phyloP scores from a whole-genome alignment of 2,797 vertebrate genomes.

The Gephyroberyx darwinii region DNA sequence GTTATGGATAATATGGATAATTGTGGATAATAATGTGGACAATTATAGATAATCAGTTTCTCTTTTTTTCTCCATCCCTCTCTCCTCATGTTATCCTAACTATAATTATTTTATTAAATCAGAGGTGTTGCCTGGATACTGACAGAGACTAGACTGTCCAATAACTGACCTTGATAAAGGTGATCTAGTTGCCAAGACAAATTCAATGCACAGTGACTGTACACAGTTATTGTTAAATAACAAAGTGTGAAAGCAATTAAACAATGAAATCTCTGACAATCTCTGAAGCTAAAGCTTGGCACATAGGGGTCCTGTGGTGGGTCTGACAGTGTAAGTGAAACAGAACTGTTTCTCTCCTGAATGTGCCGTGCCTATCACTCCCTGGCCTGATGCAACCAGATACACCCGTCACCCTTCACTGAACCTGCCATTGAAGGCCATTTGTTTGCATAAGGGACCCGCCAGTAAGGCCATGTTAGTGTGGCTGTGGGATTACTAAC shows the following conservation, averaged over 20 bases:
- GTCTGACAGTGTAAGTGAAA: slow-evolving; percentile 45
- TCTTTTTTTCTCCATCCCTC: neutral
- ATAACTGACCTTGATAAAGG: slow-evolving; percentile 64
- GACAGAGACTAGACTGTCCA: slow-evolving; percentile 43
- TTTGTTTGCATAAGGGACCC: slow-evolving; percentile 78
- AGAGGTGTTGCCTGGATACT: slow-evolving; percentile 67
- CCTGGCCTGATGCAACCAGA: slow-evolving; percentile 63
- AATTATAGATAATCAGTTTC: slow-evolving; percentile 23
- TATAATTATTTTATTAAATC: slow-evolving; percentile 39
- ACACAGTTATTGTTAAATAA: slow-evolving; percentile 14
- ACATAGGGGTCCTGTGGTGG: slow-evolving; percentile 7
- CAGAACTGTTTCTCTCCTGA: slow-evolving; percentile 49
- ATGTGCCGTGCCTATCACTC: slow-evolving; percentile 56
- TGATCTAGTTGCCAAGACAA: slow-evolving; percentile 10
- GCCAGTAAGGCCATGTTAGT: slow-evolving; percentile 66
- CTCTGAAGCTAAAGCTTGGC: slow-evolving; percentile 3
- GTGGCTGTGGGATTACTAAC: slow-evolving; percentile 57
- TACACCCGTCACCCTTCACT: slow-evolving; percentile 68
- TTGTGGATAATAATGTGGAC: neutral
- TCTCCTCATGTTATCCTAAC: slow-evolving; percentile 36
- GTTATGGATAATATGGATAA: slow-evolving; percentile 6
- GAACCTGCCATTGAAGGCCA: slow-evolving; percentile 69
- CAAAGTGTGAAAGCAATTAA: neutral
- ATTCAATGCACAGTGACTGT: slow-evolving; percentile 4
- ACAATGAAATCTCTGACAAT: neutral